phyloP scores from a whole-genome alignment of 2,113 vertebrate genomes.

The Muntiacus muntjak region DNA sequence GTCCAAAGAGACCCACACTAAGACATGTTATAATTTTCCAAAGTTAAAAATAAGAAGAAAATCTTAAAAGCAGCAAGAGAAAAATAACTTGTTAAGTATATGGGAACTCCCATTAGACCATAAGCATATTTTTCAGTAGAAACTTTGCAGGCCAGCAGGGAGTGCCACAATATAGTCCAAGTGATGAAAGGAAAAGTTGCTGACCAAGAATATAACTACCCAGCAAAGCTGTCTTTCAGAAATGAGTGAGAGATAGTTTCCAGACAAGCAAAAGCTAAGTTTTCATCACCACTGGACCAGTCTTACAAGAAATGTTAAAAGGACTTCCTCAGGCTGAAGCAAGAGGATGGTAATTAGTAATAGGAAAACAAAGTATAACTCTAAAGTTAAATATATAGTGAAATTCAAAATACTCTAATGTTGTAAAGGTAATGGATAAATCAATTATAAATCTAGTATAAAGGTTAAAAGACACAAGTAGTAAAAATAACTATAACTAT shows the following conservation, averaged over 20 bases:
- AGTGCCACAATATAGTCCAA: neutral
- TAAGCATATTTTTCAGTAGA: neutral
- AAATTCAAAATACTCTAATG: neutral
- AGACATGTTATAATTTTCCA: neutral
- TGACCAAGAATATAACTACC: neutral
- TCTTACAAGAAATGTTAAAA: neutral
- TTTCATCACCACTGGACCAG: neutral
- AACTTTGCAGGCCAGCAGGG: neutral
- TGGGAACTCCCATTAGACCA: neutral
- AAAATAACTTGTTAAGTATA: neutral
- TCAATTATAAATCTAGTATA: neutral
- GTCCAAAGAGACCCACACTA: neutral
- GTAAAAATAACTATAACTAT: neutral
- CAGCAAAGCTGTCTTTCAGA: neutral
- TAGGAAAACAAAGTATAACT: neutral
- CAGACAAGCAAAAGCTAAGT: neutral
- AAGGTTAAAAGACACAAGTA: neutral
- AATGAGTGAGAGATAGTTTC: neutral
- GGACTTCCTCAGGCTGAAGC: neutral
- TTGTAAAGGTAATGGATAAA: neutral
- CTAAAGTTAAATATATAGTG: neutral
- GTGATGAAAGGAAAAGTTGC: neutral
- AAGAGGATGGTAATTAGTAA: neutral
- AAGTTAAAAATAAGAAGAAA: neutral
- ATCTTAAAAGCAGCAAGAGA: neutral